A percentile compares a stretch with the other conserved stretches of the same genome.
Evolutionary conservation across 2,113 vertebrate genomes (phyloP).

Genomic region (Thamnophis sirtalis): DNA sequence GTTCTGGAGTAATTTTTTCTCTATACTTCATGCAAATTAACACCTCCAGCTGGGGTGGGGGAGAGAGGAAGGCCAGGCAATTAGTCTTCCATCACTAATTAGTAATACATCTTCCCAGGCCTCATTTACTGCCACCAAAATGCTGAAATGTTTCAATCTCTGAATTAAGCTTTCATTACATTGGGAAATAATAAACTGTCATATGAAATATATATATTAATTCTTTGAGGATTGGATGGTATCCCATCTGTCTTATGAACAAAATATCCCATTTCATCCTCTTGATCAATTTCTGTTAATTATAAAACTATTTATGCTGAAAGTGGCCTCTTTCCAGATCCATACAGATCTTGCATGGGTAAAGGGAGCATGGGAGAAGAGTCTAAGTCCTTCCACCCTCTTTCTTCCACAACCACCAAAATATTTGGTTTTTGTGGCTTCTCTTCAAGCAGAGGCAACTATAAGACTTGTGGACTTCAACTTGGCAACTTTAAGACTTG

Average conservation of each 20-base stretch:
- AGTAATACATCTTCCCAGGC: conserved; percentile 27
- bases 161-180: conserved; percentile 47
- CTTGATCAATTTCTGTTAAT: not conserved
- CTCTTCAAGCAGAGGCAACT: not conserved
- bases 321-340: not conserved
- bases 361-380: not conserved
- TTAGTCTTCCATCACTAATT: not conserved
- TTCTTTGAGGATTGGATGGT: conserved; percentile 25
- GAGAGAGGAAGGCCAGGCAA: not conserved
- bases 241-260: accelerated
- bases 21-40: not conserved
- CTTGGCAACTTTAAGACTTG: not conserved
- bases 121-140: conserved; percentile 19
- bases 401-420: not conserved
- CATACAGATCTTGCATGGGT: not conserved
- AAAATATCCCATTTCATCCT: accelerated
- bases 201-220: conserved; percentile 45
- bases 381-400: not conserved
- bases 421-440: not conserved
- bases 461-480: not conserved
- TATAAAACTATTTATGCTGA: not conserved
- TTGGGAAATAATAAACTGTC: conserved; percentile 48
- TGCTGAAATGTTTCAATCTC: conserved; percentile 46
- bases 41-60: not conserved
- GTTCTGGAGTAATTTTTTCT: not conserved